Evolutionary conservation across 1,140 invertebrate genomes (phyloP), one percentile per base, ranked within the genome.

Genomic region (Plutomurus gul): DNA sequence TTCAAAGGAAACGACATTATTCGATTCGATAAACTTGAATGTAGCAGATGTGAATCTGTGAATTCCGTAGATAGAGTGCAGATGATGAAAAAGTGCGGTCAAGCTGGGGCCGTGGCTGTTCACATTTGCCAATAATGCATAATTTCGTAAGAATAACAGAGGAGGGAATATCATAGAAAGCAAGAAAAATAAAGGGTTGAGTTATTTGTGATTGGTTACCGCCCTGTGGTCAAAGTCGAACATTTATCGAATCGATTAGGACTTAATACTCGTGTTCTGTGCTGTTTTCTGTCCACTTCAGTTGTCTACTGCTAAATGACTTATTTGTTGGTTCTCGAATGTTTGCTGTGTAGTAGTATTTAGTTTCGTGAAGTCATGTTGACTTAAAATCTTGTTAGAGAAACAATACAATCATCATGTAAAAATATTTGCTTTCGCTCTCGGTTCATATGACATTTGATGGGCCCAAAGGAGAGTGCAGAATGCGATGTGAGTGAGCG

Each of bases 381-480:
- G 25, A 36, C 36, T 60, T 71, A 46, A n/a, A 70, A 70, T 77
- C 56, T 43, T 77, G 60, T 70, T 70, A 77, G 51, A 71, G 39
- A 71, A 77, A 46, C 60, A 77, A 60, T 51, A 76, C 51, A 39
- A 60, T 76, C 47, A 65, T 65, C 51, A 70, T 71, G 56, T 70
- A 46, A 60, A 77, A 60, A 60, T 60, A 73, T 73, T 73, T 73
- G 71, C 43, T 73, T 73, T 73, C 13, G 71, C 27, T 73, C 71
- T 73, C 27, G 51, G 47, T 76, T 76, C 47, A 76, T 77, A 70
- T 77, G 56, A 60, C 76, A 77, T 77, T 77, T 51, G 40, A 77
- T 51, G 27, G 25, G 74, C 33, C 39, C 46, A 22, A 33, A 76
- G 37, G 49, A 10, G 36, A 60, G 56, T 25, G 56, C 11, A 43